These are phyloP conservation scores for Hyles lineata DNA, from an alignment of 2,888 invertebrate species.

Conservation along the genomic window DNA sequence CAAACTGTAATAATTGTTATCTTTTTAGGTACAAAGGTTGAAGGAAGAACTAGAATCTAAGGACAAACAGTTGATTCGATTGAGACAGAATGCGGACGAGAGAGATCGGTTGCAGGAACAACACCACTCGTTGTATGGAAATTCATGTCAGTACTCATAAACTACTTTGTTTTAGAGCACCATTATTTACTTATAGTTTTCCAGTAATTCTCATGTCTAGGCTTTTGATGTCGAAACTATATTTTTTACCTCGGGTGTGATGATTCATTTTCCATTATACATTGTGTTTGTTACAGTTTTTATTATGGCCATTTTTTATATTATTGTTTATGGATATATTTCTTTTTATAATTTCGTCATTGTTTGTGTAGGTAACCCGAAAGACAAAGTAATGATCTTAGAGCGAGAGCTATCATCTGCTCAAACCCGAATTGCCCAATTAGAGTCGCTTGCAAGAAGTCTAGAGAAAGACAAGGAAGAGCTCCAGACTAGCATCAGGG, in stretches of 20 bases:
- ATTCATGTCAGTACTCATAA: conserved; percentile 64
- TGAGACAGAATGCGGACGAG: conserved; percentile 86
- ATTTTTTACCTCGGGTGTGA: no score
- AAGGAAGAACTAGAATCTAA: conserved; percentile 86
- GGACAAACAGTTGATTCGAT: conserved; percentile 86
- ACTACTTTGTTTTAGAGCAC: no score
- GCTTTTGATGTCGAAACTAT: no score
- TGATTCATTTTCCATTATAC: no score
- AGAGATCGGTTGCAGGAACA: conserved; percentile 86
- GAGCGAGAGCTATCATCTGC: conserved; percentile 73
- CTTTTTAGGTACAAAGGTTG: conserved; percentile 82
- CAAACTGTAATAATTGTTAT: no score
- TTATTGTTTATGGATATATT: not conserved
- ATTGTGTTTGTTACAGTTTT: no score
- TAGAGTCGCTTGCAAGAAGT: conserved; percentile 70
- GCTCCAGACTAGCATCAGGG: conserved; percentile 87
- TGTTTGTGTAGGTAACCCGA: conserved; percentile 65
- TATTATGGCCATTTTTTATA: not conserved
- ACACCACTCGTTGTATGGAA: conserved; percentile 74
- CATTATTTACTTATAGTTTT: no score
- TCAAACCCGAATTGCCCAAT: conserved; percentile 70
- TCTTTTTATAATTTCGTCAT: not conserved
- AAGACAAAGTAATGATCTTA: conserved; percentile 72
- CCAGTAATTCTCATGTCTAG: no score
- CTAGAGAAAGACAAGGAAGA: conserved; percentile 88